phyloP scores from a whole-genome alignment of 2,797 vertebrate genomes.

The Perodicticus potto region DNA sequence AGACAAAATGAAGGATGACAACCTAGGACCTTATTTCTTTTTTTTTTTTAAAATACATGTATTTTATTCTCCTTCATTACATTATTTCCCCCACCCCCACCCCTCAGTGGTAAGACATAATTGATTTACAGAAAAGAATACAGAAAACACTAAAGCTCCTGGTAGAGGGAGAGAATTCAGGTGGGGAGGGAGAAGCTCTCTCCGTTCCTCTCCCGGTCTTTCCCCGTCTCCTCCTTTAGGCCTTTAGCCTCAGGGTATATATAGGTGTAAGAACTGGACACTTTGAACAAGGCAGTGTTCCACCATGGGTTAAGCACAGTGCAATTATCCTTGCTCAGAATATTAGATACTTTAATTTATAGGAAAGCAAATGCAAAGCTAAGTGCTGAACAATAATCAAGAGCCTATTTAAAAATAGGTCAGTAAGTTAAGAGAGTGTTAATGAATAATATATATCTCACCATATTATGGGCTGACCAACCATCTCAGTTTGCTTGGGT shows the following conservation, averaged over 20 bases:
- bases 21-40: conserved; percentile 16
- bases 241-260: too few species aligned
- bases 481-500: background rate
- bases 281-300: background rate
- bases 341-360: conserved; percentile 49
- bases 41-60: too few species aligned
- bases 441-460: background rate
- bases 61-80: too few species aligned
- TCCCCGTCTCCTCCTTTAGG: too few species aligned
- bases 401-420: background rate
- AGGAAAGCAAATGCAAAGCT: conserved; percentile 39
- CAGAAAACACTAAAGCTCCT: too few species aligned
- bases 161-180: too few species aligned
- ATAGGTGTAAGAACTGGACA: too few species aligned
- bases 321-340: conserved; percentile 33
- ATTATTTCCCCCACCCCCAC: too few species aligned
- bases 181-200: too few species aligned
- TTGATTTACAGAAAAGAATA: too few species aligned
- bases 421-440: conserved; percentile 28
- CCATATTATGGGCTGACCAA: background rate
- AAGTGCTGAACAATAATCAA: conserved; percentile 38
- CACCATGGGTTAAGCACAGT: conserved; percentile 16
- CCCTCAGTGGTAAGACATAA: too few species aligned
- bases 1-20: conserved; percentile 27
- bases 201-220: too few species aligned